A percentile compares a stretch with the other conserved stretches of the same genome.
phyloP scores from a whole-genome alignment of 1,140 invertebrate genomes.

The Phenacoccus solenopsis region DNA sequence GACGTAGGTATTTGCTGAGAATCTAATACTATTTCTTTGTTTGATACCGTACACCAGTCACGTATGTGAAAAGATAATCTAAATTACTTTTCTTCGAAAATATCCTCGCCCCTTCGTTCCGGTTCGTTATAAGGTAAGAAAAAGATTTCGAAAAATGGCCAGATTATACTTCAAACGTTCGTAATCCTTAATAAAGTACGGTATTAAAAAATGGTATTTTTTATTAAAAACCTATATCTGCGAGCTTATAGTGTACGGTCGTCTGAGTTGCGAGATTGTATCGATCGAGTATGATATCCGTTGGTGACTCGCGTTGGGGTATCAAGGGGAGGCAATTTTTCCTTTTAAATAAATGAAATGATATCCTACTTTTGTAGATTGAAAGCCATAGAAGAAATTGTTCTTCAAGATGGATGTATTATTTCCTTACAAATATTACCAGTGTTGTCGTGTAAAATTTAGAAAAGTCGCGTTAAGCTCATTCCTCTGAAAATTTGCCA shows the following conservation, averaged over 20 bases:
- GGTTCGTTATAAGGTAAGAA: background rate
- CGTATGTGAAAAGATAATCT: conserved; percentile 16
- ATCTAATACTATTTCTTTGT: conserved; percentile 11
- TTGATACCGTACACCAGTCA: conserved; percentile 7
- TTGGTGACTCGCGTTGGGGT: no score
- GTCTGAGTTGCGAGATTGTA: no score
- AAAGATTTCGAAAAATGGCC: background rate
- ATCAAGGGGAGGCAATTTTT: no score
- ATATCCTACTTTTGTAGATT: no score
- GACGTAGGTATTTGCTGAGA: conserved; percentile 13
- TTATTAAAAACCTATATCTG: background rate
- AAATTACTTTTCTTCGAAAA: conserved; percentile 15
- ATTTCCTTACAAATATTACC: no score
- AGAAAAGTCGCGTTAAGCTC: no score
- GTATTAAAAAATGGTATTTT: background rate
- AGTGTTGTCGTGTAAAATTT: no score
- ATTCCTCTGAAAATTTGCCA: no score
- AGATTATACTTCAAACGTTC: background rate
- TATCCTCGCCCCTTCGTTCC: background rate
- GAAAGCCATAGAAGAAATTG: no score
- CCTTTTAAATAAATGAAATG: no score
- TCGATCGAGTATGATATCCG: background rate
- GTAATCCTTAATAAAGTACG: conserved; percentile 2
- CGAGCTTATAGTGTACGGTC: background rate
- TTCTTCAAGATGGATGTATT: no score